Percentiles rank a stretch among this genome's conserved stretches.
Conservation (phyloP, 2,113 vertebrate species). For the Dasyprocta punctata region DNA sequence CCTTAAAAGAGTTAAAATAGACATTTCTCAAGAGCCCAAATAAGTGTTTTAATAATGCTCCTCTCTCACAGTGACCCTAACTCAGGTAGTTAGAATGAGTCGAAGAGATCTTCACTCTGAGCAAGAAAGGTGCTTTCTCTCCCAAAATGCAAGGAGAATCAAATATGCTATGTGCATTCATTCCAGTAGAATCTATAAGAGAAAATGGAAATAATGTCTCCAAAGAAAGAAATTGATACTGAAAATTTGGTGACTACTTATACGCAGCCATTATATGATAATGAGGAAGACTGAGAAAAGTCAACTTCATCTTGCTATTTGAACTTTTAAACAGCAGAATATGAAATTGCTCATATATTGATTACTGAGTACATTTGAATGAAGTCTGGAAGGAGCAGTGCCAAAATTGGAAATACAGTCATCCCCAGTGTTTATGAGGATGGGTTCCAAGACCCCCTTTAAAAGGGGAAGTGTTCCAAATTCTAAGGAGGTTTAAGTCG, state of each 20-base stretch:
- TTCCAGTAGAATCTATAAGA: background rate
- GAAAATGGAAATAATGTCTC: background rate
- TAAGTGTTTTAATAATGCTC: background rate
- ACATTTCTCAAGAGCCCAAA: slow-evolving; percentile 38
- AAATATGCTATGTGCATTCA: background rate
- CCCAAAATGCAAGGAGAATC: slow-evolving; percentile 1
- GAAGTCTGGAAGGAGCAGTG: background rate
- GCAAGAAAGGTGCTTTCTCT: background rate
- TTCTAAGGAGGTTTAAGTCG: background rate
- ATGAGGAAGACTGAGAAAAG: background rate
- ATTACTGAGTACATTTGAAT: background rate
- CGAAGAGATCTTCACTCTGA: background rate
- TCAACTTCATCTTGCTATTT: background rate
- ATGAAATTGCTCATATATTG: background rate
- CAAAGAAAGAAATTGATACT: background rate
- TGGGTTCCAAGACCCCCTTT: background rate
- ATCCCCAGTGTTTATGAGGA: background rate
- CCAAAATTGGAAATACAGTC: background rate
- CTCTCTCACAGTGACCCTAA: slow-evolving; percentile 11
- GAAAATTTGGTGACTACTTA: background rate
- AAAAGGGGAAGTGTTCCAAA: background rate
- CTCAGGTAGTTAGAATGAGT: background rate
- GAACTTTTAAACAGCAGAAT: background rate
- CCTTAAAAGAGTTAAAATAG: background rate
- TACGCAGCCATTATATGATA: background rate